A percentile compares a stretch with the other conserved stretches of the same genome.
phyloP scores from a whole-genome alignment of 2,888 invertebrate species.

The Diarsia dahlii region DNA sequence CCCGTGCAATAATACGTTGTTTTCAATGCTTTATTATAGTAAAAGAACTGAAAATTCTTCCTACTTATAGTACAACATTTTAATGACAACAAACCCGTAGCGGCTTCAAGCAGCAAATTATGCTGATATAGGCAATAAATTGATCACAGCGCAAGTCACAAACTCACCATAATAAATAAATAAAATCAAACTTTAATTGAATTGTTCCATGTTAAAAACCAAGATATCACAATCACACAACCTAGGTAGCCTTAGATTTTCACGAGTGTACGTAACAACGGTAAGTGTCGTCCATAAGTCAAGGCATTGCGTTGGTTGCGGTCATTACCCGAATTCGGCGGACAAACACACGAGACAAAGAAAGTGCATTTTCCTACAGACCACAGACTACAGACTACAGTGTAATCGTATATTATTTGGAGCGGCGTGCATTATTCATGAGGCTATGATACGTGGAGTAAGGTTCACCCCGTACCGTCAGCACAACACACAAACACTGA shows the following conservation, averaged over 20 bases:
- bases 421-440: conserved; percentile 88
- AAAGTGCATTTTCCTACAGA: conserved; percentile 87
- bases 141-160: neutral
- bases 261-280: neutral
- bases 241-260: neutral
- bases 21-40: neutral
- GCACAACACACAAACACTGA: conserved; percentile 35
- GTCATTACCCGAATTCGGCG: conserved; percentile 78
- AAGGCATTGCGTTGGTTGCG: conserved; percentile 53
- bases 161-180: neutral
- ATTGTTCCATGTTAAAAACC: neutral
- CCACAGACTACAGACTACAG: conserved; percentile 68
- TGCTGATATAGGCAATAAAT: neutral
- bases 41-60: neutral
- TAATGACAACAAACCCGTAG: no score
- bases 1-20: neutral
- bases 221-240: neutral
- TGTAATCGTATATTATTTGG: conserved; percentile 88
- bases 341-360: conserved; percentile 81
- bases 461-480: conserved; percentile 82
- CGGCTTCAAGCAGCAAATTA: neutral
- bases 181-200: neutral
- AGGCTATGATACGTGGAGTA: conserved; percentile 86
- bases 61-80: neutral
- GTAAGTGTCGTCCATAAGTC: neutral